Base-by-base conservation (phyloP, 2,797 vertebrate species). In the Hypotaenidia philippensis region DNA sequence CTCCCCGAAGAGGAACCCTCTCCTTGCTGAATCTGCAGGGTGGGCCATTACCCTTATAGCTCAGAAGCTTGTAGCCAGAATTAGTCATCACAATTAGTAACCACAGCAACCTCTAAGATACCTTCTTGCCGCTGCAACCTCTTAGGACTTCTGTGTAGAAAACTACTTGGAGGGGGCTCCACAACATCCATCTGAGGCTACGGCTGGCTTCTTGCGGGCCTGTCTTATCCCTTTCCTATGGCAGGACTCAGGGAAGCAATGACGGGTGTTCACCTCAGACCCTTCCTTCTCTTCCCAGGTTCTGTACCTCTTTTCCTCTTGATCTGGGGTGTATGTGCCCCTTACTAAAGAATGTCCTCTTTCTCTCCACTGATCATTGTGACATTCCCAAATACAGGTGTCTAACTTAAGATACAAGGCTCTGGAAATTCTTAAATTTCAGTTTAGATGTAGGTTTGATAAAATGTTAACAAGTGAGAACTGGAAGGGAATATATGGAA, bases 341-440 rank as follows among this genome's bases (percentile, higher is more conserved):
- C 59, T 72, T 55, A 27, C 56, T 36, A 84, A 57, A 32, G 34
- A 49, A 75, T 53, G 40, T 6, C 3, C 21, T 34, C 34, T 36
- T 81, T 52, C 59, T 74, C 57, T 89, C n/a, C 56, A 21, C 21
- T 50, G 52, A 57, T 26, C n/a, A 77, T 68, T 20, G 36, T 0
- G 3, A 13, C 0, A 0, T 40, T 76, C 72, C 52, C 52, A 75
- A 49, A 32, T 31, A 75, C 3, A 5, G 14, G 8, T 47, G 11
- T 26, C n/a, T 59, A 70, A 57, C 25, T 52, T 59, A 44, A 41
- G 19, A 56, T 29, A 72, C 5, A 34, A 6, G 20, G 20, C 25
- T 89, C 68, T 71, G 19, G 44, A 93, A 90, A 66, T 44, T 45
- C 22, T 61, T 41, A 45, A 13, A 32, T 71, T 81, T 83, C 79